phyloP scores from a whole-genome alignment of 2,888 invertebrate genomes.

The Cabera pusaria region DNA sequence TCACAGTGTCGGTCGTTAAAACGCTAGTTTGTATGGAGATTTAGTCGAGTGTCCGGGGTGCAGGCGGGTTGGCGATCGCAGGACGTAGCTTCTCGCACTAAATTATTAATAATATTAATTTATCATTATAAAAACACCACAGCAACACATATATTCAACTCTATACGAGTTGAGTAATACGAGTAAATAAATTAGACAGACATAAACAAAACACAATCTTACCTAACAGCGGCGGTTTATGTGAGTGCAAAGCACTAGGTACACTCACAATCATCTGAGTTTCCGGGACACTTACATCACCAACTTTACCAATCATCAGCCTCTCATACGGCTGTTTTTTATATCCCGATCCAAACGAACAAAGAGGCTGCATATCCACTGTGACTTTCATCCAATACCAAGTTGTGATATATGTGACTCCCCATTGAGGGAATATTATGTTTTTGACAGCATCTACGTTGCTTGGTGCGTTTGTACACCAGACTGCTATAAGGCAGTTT shows the following conservation, averaged over 20 bases:
- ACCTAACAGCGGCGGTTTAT: constrained; percentile 95
- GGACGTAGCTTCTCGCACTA: too few relatives aligned
- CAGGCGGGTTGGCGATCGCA: too few relatives aligned
- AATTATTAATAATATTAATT: too few relatives aligned
- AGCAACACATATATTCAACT: too few relatives aligned
- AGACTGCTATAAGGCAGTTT: constrained; percentile 90
- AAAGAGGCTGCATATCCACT: constrained; percentile 85
- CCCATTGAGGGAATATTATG: constrained; percentile 91
- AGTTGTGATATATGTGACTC: constrained; percentile 86
- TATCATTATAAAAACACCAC: too few relatives aligned
- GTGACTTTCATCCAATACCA: constrained; percentile 97
- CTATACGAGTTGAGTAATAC: too few relatives aligned
- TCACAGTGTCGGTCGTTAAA: too few relatives aligned
- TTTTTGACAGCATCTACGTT: constrained; percentile 87
- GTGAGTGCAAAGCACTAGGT: constrained; percentile 96
- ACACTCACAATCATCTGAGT: constrained; percentile 89
- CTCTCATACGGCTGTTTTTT: constrained; percentile 96
- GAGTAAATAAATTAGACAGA: too few relatives aligned
- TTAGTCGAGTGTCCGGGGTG: too few relatives aligned
- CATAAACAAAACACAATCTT: constrained; percentile 45
- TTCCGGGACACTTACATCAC: constrained; percentile 58
- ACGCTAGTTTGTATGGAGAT: too few relatives aligned
- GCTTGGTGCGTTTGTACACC: constrained; percentile 95
- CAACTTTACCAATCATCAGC: constrained; percentile 77
- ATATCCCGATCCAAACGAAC: constrained; percentile 84